A percentile compares a stretch with the other conserved stretches of the same genome.
Conservation (phyloP, 2,797 vertebrate genomes). For the Acipenser ruthenus region DNA sequence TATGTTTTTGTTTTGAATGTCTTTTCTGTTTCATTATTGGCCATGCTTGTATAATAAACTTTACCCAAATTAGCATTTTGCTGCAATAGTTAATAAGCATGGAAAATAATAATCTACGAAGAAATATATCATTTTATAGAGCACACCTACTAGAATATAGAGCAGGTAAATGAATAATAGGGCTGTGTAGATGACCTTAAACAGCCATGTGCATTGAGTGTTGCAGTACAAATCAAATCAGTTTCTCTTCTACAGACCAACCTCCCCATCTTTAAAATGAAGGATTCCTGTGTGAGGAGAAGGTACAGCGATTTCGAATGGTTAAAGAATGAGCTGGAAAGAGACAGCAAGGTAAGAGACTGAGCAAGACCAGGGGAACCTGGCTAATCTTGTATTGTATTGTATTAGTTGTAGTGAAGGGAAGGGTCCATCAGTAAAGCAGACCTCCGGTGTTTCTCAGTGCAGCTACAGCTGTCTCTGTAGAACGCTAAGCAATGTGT, state of each 20-base stretch:
- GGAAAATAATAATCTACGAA: too few species aligned
- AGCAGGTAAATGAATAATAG: neutral
- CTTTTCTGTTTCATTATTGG: too few species aligned
- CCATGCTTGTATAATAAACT: too few species aligned
- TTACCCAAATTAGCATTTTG: too few species aligned
- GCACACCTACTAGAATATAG: too few species aligned
- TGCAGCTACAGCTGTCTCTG: neutral
- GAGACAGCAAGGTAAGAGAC: slow-evolving; percentile 89
- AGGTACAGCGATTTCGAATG: slow-evolving; percentile 98
- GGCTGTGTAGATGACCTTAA: neutral
- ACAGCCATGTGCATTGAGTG: too few species aligned
- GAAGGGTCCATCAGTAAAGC: neutral
- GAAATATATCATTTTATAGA: too few species aligned
- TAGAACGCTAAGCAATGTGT: neutral
- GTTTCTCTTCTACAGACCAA: slow-evolving; percentile 72
- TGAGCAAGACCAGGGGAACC: neutral
- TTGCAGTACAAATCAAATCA: too few species aligned
- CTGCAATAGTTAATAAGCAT: too few species aligned
- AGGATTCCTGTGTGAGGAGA: slow-evolving; percentile 89
- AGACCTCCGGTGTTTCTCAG: neutral
- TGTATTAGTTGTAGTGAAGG: neutral
- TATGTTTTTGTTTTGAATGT: too few species aligned
- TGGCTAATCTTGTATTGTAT: neutral
- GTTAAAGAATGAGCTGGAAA: slow-evolving; percentile 96
- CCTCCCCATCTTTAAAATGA: slow-evolving; percentile 95